These are phyloP conservation scores for Pheosia gnoma DNA, from an alignment of 2,888 invertebrate genomes.

Conservation along the genomic window DNA sequence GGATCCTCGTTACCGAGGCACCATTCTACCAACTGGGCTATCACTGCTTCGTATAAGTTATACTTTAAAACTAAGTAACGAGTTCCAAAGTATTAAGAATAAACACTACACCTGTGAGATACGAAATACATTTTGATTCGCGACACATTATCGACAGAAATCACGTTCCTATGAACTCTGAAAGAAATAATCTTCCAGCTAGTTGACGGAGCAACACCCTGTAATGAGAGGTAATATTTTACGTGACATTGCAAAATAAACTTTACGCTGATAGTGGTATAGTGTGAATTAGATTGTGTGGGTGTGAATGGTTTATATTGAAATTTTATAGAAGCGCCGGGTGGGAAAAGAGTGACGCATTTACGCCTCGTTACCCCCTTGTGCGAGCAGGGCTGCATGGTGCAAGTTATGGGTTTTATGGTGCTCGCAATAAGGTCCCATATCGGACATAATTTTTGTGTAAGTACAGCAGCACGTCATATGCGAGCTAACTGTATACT, in stretches of 20 bases:
- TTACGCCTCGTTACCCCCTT: slow-evolving; percentile 53
- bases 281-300: slow-evolving; percentile 25
- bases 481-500: too few species aligned
- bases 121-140: slow-evolving; percentile 17
- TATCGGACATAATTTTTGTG: too few species aligned
- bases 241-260: slow-evolving; percentile 7
- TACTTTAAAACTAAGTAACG: too few species aligned
- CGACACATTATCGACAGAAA: slow-evolving; percentile 36
- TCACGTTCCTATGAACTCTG: slow-evolving; percentile 29
- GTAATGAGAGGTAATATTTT: slow-evolving; percentile 16
- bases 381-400: slow-evolving; percentile 25
- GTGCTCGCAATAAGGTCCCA: too few species aligned
- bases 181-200: slow-evolving; percentile 31
- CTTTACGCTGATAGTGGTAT: slow-evolving; percentile 13
- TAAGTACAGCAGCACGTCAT: too few species aligned
- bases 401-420: slow-evolving; percentile 17
- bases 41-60: too few species aligned
- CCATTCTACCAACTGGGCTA: too few species aligned
- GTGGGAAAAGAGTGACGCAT: slow-evolving; percentile 52
- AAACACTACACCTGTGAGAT: neutral
- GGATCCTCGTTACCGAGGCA: too few species aligned
- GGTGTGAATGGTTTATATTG: slow-evolving; percentile 45
- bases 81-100: too few species aligned
- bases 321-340: slow-evolving; percentile 55
- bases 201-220: slow-evolving; percentile 45